Evolutionary conservation across 2,797 vertebrate species (phyloP).

Genomic region (Neomorphus geoffroyi): DNA sequence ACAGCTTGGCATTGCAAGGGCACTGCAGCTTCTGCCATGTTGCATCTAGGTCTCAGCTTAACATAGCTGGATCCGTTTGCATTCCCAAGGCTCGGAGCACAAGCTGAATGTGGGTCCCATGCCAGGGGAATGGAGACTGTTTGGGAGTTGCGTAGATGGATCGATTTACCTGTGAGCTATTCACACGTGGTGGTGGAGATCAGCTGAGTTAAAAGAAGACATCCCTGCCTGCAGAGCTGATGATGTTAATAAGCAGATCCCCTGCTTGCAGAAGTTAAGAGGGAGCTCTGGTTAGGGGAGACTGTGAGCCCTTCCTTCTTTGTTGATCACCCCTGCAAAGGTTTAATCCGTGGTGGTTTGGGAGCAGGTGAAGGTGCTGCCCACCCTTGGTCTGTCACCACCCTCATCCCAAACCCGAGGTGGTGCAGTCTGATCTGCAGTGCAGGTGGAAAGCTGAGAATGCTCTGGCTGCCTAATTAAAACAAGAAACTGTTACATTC

Average conservation of each 20-base stretch:
- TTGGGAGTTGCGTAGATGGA: not conserved
- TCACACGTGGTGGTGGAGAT: accelerated
- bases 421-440: not conserved
- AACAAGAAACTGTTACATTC: not conserved
- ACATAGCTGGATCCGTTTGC: not conserved
- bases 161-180: not conserved
- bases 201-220: not conserved
- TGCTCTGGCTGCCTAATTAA: not conserved
- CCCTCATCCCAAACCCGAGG: not conserved
- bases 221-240: not conserved
- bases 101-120: not conserved
- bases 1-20: not conserved
- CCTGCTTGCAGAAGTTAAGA: not conserved
- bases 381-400: accelerated
- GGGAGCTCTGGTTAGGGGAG: not conserved
- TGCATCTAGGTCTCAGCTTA: not conserved
- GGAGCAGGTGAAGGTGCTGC: not conserved
- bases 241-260: not conserved
- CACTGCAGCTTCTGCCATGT: not conserved
- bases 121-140: accelerated
- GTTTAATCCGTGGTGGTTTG: not conserved
- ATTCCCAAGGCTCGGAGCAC: not conserved
- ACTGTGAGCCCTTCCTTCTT: not conserved
- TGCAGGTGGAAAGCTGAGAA: not conserved
- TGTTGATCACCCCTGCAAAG: not conserved